These are phyloP conservation scores for Willisornis vidua DNA, from an alignment of 2,113 vertebrate species.

Conservation along the genomic window DNA sequence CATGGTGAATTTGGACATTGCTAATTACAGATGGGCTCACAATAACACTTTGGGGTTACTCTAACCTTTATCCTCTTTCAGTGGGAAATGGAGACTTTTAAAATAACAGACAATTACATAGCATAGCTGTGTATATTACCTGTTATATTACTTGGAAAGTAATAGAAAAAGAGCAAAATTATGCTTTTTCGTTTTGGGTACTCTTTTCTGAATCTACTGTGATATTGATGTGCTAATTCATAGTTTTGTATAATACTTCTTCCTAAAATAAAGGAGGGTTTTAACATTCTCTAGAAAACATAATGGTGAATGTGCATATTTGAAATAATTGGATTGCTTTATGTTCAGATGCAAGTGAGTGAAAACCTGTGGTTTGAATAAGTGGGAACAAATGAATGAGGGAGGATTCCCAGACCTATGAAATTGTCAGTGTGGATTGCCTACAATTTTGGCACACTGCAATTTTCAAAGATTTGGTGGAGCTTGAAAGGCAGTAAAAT, in stretches of 20 bases:
- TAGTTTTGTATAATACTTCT: background rate
- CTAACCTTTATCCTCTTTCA: background rate
- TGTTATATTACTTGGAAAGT: background rate
- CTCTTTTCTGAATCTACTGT: background rate
- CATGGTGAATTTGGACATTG: background rate
- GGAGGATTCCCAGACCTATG: conserved; percentile 9
- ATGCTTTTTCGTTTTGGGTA: background rate
- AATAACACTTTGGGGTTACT: background rate
- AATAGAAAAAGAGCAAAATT: background rate
- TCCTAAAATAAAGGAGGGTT: background rate
- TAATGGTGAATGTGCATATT: background rate
- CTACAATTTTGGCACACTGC: background rate
- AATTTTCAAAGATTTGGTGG: background rate
- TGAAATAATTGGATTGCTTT: background rate
- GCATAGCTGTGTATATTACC: background rate
- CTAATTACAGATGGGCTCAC: background rate
- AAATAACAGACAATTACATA: background rate
- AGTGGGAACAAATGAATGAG: background rate
- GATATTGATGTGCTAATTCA: background rate
- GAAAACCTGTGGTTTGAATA: conserved; percentile 15
- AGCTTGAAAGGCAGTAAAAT: background rate
- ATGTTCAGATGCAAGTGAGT: background rate
- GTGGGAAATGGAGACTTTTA: background rate
- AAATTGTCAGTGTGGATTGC: conserved; percentile 4
- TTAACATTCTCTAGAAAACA: background rate